Conservation (phyloP, 2,888 invertebrate genomes). For the Ctenicera cuprea region DNA sequence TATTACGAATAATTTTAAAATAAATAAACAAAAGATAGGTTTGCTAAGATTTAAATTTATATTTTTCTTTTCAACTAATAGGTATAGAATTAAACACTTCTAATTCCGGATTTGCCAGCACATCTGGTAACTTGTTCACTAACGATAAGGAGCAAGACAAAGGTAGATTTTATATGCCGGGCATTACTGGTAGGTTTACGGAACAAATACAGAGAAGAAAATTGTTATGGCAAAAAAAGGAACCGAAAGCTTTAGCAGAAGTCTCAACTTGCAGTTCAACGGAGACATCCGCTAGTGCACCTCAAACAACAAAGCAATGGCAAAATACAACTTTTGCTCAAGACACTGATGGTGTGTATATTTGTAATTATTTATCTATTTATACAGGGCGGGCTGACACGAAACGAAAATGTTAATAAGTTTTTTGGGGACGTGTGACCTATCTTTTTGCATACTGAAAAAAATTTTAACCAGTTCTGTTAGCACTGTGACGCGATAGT, state of each 20-base stretch:
- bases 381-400: no score
- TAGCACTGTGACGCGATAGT: no score
- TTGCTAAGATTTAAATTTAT: neutral
- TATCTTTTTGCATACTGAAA: no score
- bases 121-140: conserved; percentile 74
- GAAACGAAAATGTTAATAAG: no score
- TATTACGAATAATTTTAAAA: no score
- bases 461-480: no score
- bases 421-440: no score
- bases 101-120: conserved; percentile 62
- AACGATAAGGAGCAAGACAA: conserved; percentile 75
- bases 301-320: conserved; percentile 78
- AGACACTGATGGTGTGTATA: conserved; percentile 85
- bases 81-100: conserved; percentile 68
- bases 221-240: conserved; percentile 91
- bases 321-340: conserved; percentile 91
- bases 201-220: conserved; percentile 95
- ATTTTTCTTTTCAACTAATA: conserved; percentile 19
- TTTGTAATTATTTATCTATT: neutral
- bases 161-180: conserved; percentile 71
- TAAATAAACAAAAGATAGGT: neutral
- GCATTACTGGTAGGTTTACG: conserved; percentile 82
- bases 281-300: conserved; percentile 67
- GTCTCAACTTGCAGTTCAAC: conserved; percentile 63
- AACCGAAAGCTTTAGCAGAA: conserved; percentile 57